Conservation (phyloP, 2,113 vertebrate genomes). For the Cariama cristata region DNA sequence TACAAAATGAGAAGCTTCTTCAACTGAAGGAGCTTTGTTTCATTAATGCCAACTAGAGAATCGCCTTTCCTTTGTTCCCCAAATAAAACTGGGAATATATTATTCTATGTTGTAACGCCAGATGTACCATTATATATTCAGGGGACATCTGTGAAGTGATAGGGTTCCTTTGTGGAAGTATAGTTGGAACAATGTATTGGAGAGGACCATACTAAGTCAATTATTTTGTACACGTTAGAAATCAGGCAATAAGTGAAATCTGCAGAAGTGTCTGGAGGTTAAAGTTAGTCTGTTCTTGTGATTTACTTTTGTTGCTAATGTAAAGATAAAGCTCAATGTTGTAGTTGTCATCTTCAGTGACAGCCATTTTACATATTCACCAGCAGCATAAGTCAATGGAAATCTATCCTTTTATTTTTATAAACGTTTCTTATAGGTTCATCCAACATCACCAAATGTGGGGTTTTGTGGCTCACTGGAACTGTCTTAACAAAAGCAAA, state of each 20-base stretch:
- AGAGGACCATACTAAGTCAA: not conserved
- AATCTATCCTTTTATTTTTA: not conserved
- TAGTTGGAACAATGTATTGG: not conserved
- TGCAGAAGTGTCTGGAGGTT: not conserved
- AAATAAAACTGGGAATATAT: not conserved
- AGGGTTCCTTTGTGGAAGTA: not conserved
- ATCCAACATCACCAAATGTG: not conserved
- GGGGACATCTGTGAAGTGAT: not conserved
- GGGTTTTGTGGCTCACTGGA: not conserved
- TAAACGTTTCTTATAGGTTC: not conserved
- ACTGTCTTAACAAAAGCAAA: not conserved
- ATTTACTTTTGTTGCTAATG: not conserved
- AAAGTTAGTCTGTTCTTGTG: not conserved
- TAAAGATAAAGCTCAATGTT: not conserved
- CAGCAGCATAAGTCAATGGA: not conserved
- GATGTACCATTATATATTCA: not conserved
- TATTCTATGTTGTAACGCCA: not conserved
- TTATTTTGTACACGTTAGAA: not conserved
- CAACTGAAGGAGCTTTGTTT: not conserved
- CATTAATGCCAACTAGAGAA: not conserved
- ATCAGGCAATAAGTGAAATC: not conserved
- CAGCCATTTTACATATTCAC: not conserved
- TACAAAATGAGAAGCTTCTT: not conserved
- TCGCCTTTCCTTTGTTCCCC: not conserved
- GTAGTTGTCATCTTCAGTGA: not conserved